Base-by-base conservation (phyloP, 2,888 invertebrate species). In the Buathra laborator region DNA sequence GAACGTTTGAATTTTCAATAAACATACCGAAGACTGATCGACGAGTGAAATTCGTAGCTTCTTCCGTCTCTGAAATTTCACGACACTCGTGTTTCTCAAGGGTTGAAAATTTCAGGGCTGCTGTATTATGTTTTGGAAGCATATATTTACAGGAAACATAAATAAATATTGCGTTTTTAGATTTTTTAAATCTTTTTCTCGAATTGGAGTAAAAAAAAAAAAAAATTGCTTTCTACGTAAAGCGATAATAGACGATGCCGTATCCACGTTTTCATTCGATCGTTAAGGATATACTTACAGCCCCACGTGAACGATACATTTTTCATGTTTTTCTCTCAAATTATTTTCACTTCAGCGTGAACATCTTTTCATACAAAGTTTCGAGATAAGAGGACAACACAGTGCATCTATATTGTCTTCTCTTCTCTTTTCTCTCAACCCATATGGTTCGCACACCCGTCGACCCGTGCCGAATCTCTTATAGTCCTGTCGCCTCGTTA, bases 401-500 rank as follows among this genome's bases (percentile, higher is more conserved):
- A 77, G 51, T 19, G 74, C 64, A 16, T 24, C 24, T 24, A 24
- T 19, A 71, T 44, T 56, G 10, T 53, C n/a, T n/a, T 48, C 7
- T 1, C 44, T 59, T 67, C 48, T 76, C 59, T 64, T 62, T 72
- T 44, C 9, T 24, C 10, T 19, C 19, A 48, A 9, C 79, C 78
- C 88, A 87, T 84, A 79, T 88, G 88, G 81, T 79, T 83, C 64
- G 76, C 86, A 86, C 80, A 72, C 72, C 46, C 59, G 51, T 70
- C 71, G 70, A 81, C 82, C 83, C 87, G 87, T 88, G 87, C 86
- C 86, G 70, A 88, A 86, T 89, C 82, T 87, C 77, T 70, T 86
- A 89, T 89, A 83, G 81, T 68, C 68, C 59, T 74, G 71, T 67
- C 74, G 66, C 76, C 76, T 87, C 76, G 66, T 86, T 86, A 90